A percentile compares a stretch with the other conserved stretches of the same genome.
These are phyloP conservation scores for Lophotis ruficrista DNA, from an alignment of 2,113 vertebrate species.

Conservation along the genomic window DNA sequence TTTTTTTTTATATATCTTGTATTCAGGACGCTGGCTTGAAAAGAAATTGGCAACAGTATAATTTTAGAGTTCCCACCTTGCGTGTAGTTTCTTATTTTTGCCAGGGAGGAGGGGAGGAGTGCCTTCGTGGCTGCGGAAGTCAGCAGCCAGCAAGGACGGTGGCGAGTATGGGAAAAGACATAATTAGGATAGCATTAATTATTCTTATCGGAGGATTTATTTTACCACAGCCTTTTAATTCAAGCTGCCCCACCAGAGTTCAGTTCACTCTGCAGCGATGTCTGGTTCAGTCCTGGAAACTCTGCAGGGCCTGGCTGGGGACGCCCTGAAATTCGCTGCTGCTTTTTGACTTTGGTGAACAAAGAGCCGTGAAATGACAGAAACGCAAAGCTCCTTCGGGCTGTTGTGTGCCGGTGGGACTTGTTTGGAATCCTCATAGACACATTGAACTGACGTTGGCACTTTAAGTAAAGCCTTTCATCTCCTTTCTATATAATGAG, in stretches of 20 bases:
- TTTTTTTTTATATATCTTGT: neutral
- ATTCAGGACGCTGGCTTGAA: neutral
- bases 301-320: fast-evolving
- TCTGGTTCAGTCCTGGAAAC: neutral
- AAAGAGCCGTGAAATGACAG: neutral
- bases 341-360: slow-evolving; percentile 2
- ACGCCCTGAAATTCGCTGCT: neutral
- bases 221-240: slow-evolving; percentile 9
- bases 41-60: neutral
- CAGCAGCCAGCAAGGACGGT: neutral
- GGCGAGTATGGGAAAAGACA: slow-evolving; percentile 32
- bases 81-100: neutral
- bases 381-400: neutral
- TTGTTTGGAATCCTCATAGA: slow-evolving; percentile 15
- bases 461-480: slow-evolving; percentile 47
- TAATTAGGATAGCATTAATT: slow-evolving; percentile 74
- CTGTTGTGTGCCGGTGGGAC: neutral
- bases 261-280: neutral
- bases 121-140: slow-evolving; percentile 38
- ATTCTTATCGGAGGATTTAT: slow-evolving; percentile 34
- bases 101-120: slow-evolving; percentile 39
- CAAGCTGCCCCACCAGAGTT: neutral
- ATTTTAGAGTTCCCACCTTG: neutral
- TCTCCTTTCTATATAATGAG: slow-evolving; percentile 41
- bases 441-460: neutral